phyloP scores from a whole-genome alignment of 2,888 invertebrate species.

The Cheilosia impressa region DNA sequence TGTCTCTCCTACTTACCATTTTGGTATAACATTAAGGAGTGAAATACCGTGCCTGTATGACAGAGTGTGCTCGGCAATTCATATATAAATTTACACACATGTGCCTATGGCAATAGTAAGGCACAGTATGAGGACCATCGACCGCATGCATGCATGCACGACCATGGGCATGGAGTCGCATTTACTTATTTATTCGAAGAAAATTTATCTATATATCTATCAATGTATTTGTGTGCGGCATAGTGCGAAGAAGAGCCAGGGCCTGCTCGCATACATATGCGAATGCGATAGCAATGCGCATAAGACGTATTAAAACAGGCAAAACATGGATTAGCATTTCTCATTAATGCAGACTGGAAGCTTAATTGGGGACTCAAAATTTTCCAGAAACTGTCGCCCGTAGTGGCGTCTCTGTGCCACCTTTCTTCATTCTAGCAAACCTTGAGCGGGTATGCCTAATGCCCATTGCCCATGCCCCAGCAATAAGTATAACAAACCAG shows the following conservation, averaged over 20 bases:
- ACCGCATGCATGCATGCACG: constrained; percentile 70
- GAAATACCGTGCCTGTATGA: constrained; percentile 57
- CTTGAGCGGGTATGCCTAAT: constrained; percentile 14
- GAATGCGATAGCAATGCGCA: constrained; percentile 62
- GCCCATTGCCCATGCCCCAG: constrained; percentile 10
- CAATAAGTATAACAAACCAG: constrained; percentile 12
- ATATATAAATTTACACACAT: constrained; percentile 11
- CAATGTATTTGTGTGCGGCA: constrained; percentile 33
- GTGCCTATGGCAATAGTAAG: constrained; percentile 35
- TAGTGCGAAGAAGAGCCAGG: constrained; percentile 1
- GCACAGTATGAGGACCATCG: constrained; percentile 36
- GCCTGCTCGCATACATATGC: constrained; percentile 30
- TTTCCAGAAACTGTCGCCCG: constrained; percentile 73
- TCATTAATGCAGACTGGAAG: constrained; percentile 78
- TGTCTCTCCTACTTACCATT: constrained; percentile 63
- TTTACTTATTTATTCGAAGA: constrained; percentile 74
- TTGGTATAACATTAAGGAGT: constrained; percentile 55
- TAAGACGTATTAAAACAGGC: constrained; percentile 75
- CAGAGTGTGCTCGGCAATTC: constrained; percentile 17
- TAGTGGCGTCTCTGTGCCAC: constrained; percentile 38
- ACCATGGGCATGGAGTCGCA: constrained; percentile 70
- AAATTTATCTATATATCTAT: constrained; percentile 55
- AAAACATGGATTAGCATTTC: constrained; percentile 78
- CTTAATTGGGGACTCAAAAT: constrained; percentile 77
- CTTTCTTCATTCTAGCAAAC: constrained; percentile 13